Evolutionary conservation across 2,797 vertebrate species (phyloP), one percentile per base, ranked within the genome.

Genomic region (Phoxinus dragarum): DNA sequence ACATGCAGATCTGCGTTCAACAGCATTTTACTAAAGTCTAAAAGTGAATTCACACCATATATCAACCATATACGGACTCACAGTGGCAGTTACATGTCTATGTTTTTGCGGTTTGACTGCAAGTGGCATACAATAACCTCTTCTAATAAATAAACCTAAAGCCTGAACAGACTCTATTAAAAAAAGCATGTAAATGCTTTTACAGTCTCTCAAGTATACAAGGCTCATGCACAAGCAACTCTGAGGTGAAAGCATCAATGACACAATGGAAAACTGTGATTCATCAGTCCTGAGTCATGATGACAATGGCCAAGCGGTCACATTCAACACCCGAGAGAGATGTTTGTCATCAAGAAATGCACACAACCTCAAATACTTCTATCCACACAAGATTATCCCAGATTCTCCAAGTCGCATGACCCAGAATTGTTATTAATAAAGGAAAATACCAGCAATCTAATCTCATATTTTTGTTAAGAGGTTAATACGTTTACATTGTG

Each of bases 1-100:
- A 49, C 85, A 69, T 81, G 86, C 23, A 36, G 34, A 80, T 74
- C 59, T 56, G 21, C 40, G n/a, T 81, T 78, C 75, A 42, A 64
- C 44, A 67, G 19, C 80, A 61, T 76, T 80, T 49, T 36, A 42
- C 40, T 49, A 74, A 73, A 74, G 54, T 66, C 7, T 36, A 84
- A 68, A 12, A 52, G 34, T 21, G 23, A 38, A 49, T 49, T 6
- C 2, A n/a, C 42, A 52, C 59, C 14, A 49, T 4, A 31, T 34
- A 11, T 54, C 6, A 66, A 38, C 21, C 44, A 56, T n/a, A 56
- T 61, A n/a, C 12, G 38, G n/a, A 66, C 16, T 52, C 81, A 34
- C 23, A 27, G 16, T 8, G 8, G 66, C 16, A 40, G 7, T 12
- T 34, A n/a, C 23, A 69, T 21, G n/a, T 36, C 11, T 19, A 36